phyloP scores from a whole-genome alignment of 2,888 invertebrate species.

The Muschampia plurimacula region DNA sequence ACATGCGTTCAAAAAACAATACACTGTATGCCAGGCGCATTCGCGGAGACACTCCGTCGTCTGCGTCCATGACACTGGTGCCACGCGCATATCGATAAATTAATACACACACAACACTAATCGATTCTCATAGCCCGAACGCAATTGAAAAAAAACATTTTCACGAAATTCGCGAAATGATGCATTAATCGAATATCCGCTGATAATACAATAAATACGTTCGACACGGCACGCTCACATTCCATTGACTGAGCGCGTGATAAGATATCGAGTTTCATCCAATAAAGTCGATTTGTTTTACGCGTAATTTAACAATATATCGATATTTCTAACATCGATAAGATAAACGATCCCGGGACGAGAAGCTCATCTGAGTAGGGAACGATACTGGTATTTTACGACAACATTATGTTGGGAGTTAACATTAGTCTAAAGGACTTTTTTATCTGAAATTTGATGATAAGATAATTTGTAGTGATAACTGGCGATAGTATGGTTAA shows the following conservation, averaged over 20 bases:
- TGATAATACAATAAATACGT: slow-evolving; percentile 43
- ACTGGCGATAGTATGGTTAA: slow-evolving; percentile 50
- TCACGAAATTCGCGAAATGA: slow-evolving; percentile 27
- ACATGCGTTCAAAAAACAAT: slow-evolving; percentile 67
- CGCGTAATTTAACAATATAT: slow-evolving; percentile 73
- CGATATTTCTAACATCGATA: slow-evolving; percentile 69
- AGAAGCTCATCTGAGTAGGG: slow-evolving; percentile 62
- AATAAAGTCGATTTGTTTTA: slow-evolving; percentile 63
- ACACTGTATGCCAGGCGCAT: slow-evolving; percentile 66
- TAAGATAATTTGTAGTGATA: slow-evolving; percentile 64
- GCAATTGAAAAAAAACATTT: slow-evolving; percentile 24
- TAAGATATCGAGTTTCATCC: slow-evolving; percentile 60
- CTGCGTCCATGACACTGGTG: slow-evolving; percentile 63
- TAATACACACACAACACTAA: slow-evolving; percentile 39
- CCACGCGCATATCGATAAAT: slow-evolving; percentile 57
- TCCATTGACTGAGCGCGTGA: slow-evolving; percentile 55
- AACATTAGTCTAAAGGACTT: slow-evolving; percentile 41
- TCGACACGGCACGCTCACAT: slow-evolving; percentile 51
- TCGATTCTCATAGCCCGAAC: slow-evolving; percentile 13
- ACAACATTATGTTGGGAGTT: slow-evolving; percentile 13
- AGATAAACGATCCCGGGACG: slow-evolving; percentile 57
- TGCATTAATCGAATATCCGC: slow-evolving; percentile 21
- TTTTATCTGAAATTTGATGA: slow-evolving; percentile 55
- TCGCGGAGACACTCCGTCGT: slow-evolving; percentile 65
- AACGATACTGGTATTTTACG: slow-evolving; percentile 53